These are phyloP conservation scores for Pipra filicauda DNA, from an alignment of 2,113 vertebrate species.

Conservation along the genomic window DNA sequence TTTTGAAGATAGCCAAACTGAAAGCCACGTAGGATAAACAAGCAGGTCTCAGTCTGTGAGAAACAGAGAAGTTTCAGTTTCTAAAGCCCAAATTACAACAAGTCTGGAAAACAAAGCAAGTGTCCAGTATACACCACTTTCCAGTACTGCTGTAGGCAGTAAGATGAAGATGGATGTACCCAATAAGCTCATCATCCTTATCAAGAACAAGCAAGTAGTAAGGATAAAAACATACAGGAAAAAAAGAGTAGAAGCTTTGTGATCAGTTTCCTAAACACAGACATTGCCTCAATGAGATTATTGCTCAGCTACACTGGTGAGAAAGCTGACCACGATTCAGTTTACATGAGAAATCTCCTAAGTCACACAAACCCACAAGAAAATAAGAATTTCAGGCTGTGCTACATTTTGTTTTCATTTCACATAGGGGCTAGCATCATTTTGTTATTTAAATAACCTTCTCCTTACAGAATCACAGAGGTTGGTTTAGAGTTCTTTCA, in stretches of 20 bases:
- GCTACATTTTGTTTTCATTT: neutral
- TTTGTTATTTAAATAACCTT: neutral
- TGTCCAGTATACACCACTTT: neutral
- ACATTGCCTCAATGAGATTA: neutral
- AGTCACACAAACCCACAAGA: neutral
- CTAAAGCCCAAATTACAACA: neutral
- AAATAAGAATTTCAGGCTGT: neutral
- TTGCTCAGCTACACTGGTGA: neutral
- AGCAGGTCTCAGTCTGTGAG: slow-evolving; percentile 40
- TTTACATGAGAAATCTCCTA: neutral
- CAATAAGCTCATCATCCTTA: neutral
- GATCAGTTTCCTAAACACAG: neutral
- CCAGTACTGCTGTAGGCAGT: neutral
- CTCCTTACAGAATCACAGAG: neutral
- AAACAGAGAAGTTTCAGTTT: slow-evolving; percentile 24
- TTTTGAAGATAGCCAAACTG: slow-evolving; percentile 58
- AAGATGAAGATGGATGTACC: neutral
- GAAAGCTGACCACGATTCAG: neutral
- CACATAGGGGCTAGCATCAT: neutral
- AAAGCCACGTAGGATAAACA: slow-evolving; percentile 58
- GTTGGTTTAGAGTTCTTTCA: neutral
- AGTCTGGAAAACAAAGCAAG: slow-evolving; percentile 2
- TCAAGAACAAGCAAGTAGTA: neutral
- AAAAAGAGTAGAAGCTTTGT: neutral
- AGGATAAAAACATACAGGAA: neutral